phyloP scores from a whole-genome alignment of 1,140 invertebrate species.

The Trachymyrmex septentrionalis region DNA sequence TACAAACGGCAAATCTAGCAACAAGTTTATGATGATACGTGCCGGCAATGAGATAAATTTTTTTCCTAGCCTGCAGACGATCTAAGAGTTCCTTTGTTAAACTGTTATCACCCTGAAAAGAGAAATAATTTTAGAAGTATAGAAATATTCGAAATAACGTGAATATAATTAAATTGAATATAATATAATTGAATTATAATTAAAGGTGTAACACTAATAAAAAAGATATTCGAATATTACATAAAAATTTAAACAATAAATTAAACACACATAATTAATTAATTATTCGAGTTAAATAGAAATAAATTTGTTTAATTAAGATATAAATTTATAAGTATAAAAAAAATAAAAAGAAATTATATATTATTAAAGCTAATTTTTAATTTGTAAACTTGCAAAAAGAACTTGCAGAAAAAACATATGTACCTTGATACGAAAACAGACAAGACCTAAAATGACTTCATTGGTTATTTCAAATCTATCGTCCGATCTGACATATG shows the following conservation, averaged over 20 bases:
- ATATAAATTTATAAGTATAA: background rate
- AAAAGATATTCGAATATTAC: background rate
- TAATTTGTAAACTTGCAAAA: background rate
- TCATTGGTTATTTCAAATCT: slow-evolving; percentile 93
- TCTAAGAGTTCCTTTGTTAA: slow-evolving; percentile 92
- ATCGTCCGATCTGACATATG: slow-evolving; percentile 89
- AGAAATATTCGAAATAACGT: background rate
- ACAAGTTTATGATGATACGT: slow-evolving; percentile 90
- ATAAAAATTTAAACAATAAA: background rate
- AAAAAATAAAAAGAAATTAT: background rate
- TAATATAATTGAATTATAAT: background rate
- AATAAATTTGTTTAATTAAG: background rate
- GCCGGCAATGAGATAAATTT: slow-evolving; percentile 95
- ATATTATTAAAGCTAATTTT: background rate
- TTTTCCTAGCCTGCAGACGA: slow-evolving; percentile 91
- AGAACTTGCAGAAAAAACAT: slow-evolving; percentile 3
- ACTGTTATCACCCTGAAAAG: slow-evolving; percentile 90
- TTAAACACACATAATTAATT: background rate
- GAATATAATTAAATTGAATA: too few relatives aligned
- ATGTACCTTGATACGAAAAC: slow-evolving; percentile 93
- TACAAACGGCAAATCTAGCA: slow-evolving; percentile 94
- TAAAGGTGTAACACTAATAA: background rate
- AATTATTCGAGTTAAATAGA: background rate
- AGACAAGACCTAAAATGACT: slow-evolving; percentile 93
- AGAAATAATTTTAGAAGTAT: slow-evolving; percentile 18